Evolutionary conservation across 2,797 vertebrate species (phyloP).

Genomic region (Glyptemys insculpta): DNA sequence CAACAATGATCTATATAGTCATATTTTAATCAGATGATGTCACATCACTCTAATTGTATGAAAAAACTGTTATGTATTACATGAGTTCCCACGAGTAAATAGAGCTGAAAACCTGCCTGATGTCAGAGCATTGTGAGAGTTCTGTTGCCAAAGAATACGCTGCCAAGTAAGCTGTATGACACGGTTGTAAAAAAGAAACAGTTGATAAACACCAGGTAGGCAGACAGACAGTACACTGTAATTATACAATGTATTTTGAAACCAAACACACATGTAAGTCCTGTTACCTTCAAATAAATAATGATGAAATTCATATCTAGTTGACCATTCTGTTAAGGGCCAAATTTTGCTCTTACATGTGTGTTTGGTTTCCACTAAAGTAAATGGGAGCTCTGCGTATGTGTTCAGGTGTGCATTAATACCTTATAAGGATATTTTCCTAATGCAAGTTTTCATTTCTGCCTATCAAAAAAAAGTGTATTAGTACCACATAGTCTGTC

Average conservation of each 20-base stretch:
- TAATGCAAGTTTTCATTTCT: neutral
- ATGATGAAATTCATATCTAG: neutral
- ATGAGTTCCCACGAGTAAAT: conserved; percentile 24
- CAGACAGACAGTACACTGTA: too few relatives aligned
- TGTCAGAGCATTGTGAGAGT: conserved; percentile 7
- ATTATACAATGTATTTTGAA: neutral
- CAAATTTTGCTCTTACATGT: neutral
- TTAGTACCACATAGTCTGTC: neutral
- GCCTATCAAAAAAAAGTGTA: neutral
- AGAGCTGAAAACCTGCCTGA: conserved; percentile 44
- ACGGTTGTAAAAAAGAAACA: neutral
- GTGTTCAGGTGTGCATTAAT: neutral
- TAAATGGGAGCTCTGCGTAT: neutral
- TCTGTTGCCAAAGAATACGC: conserved; percentile 3
- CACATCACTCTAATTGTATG: conserved; percentile 17
- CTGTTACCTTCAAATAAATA: neutral
- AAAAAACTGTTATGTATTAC: neutral
- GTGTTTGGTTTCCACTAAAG: neutral
- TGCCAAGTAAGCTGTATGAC: neutral
- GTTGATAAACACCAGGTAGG: neutral
- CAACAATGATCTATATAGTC: too few relatives aligned
- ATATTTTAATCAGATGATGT: too few relatives aligned
- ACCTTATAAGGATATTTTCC: accelerated
- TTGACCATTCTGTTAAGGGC: neutral
- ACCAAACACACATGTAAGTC: neutral